phyloP scores from a whole-genome alignment of 2,113 vertebrate species.

The Cephalopholis sonnerati region DNA sequence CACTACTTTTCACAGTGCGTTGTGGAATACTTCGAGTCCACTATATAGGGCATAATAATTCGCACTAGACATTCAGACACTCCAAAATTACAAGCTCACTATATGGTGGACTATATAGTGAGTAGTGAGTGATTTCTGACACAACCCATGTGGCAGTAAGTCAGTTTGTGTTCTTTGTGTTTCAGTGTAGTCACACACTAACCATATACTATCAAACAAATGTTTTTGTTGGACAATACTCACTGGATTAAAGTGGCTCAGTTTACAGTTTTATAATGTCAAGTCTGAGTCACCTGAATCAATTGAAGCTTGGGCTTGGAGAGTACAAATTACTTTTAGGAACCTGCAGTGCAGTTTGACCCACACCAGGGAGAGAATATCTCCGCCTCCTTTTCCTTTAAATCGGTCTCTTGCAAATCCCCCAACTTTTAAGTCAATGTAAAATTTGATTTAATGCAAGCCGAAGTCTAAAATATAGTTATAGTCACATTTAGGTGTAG shows the following conservation, averaged over 20 bases:
- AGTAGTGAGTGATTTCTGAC: no score
- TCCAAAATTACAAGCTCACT: no score
- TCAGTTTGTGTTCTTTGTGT: neutral
- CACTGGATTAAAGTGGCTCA: no score
- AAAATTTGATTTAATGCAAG: neutral
- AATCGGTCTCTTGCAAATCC: neutral
- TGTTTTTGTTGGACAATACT: conserved; percentile 4
- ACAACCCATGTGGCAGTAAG: neutral
- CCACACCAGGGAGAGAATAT: neutral
- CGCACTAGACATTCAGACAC: no score
- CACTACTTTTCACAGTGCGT: no score
- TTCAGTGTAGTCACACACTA: neutral
- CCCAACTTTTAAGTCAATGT: neutral
- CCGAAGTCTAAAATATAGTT: neutral
- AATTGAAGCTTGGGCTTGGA: neutral
- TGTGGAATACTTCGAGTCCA: no score
- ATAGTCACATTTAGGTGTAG: neutral
- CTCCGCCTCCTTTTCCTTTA: neutral
- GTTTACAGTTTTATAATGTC: neutral
- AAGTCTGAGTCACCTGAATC: neutral
- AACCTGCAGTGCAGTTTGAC: neutral
- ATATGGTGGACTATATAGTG: no score
- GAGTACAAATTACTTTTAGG: no score
- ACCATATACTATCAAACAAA: neutral
- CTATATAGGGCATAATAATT: no score